Conservation (phyloP, 2,888 invertebrate species). For the Cheilosia vulpina region DNA sequence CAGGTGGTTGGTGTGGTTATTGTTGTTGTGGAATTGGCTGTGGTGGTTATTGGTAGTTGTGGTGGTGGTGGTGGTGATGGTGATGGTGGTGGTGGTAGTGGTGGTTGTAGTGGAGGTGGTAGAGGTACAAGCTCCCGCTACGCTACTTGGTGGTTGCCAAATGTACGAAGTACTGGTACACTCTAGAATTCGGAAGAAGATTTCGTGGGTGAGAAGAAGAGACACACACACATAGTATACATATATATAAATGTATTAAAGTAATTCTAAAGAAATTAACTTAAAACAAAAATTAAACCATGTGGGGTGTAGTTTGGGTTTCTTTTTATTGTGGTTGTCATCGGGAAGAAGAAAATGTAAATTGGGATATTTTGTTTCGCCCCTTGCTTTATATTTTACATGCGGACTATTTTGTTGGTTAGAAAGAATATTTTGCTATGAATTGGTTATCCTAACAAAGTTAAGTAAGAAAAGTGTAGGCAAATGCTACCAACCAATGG, state of each 20-base stretch:
- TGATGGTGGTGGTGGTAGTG: slow-evolving; percentile 71
- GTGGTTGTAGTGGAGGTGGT: slow-evolving; percentile 77
- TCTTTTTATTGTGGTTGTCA: not conserved
- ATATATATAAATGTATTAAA: slow-evolving; percentile 36
- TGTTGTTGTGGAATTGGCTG: slow-evolving; percentile 61
- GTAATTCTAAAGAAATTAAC: slow-evolving; percentile 1
- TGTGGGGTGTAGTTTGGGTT: not conserved
- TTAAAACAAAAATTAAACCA: not conserved
- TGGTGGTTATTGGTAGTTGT: slow-evolving; percentile 72
- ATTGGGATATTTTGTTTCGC: too few species aligned
- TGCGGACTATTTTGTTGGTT: too few species aligned
- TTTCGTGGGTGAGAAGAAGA: slow-evolving; percentile 67
- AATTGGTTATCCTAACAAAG: too few species aligned
- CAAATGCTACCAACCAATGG: too few species aligned
- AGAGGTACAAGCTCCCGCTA: slow-evolving; percentile 83
- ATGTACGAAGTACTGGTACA: slow-evolving; percentile 84
- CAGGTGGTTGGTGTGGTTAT: slow-evolving; percentile 75
- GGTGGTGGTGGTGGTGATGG: slow-evolving; percentile 71
- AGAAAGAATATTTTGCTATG: too few species aligned
- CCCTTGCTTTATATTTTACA: too few species aligned
- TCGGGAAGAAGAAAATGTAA: too few species aligned
- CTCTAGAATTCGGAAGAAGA: slow-evolving; percentile 80
- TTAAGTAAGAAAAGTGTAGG: too few species aligned
- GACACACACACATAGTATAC: slow-evolving; percentile 59
- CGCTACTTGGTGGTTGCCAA: slow-evolving; percentile 84